Percentiles rank a stretch among this genome's conserved stretches.
These are phyloP conservation scores for Epinephelus coioides DNA, from an alignment of 2,797 vertebrate genomes.

Conservation along the genomic window DNA sequence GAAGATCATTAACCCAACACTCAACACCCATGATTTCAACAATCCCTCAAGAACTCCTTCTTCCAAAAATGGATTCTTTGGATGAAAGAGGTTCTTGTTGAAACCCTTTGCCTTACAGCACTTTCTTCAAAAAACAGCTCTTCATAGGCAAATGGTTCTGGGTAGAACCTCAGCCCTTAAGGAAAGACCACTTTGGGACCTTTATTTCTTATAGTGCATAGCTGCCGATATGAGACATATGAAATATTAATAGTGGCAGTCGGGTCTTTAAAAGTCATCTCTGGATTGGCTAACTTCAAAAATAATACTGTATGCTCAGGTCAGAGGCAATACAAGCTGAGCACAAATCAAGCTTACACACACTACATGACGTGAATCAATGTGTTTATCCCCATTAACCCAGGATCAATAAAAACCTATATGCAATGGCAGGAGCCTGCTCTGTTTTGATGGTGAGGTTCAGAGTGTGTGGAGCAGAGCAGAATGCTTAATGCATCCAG, in stretches of 20 bases:
- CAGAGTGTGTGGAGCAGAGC: constrained; percentile 22
- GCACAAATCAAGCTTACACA: constrained; percentile 19
- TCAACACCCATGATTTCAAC: no score
- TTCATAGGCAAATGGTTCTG: no score
- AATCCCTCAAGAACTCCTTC: no score
- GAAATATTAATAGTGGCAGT: neutral
- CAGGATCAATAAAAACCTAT: constrained; percentile 37
- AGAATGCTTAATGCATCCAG: constrained; percentile 35
- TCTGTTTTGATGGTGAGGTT: constrained; percentile 28
- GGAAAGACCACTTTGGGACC: no score
- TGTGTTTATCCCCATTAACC: constrained; percentile 44
- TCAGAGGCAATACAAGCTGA: constrained; percentile 18
- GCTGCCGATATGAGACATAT: neutral
- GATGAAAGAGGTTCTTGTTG: no score
- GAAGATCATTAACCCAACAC: no score
- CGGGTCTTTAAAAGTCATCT: neutral
- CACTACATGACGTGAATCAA: constrained; percentile 26
- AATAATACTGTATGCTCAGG: constrained; percentile 8
- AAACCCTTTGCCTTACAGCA: no score
- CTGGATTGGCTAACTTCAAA: neutral
- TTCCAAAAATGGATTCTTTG: no score
- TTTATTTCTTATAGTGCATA: neutral
- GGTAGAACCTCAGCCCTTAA: no score
- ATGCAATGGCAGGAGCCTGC: neutral
- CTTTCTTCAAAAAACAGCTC: no score